Conservation (phyloP, 2,113 vertebrate genomes). For the Choloepus hoffmanni region DNA sequence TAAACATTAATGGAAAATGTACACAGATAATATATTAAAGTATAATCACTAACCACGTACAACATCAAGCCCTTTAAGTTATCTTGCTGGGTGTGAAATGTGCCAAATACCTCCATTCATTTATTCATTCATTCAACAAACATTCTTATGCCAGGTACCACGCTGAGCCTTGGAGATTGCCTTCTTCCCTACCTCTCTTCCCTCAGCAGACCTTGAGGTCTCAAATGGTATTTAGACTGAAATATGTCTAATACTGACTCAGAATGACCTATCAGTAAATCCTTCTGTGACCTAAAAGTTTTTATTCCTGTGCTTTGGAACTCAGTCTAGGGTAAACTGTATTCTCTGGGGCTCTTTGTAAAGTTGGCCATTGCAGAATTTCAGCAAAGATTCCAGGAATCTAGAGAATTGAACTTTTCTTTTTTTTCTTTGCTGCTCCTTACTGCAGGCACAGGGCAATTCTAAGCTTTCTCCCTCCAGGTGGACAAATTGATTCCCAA, state of each 20-base stretch:
- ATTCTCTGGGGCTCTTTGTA: neutral
- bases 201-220: neutral
- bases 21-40: neutral
- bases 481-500: slow-evolving; percentile 38
- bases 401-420: neutral
- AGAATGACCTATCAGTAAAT: neutral
- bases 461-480: slow-evolving; percentile 41
- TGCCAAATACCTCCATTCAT: neutral
- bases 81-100: neutral
- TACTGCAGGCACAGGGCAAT: neutral
- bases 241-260: neutral
- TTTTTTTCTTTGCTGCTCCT: neutral
- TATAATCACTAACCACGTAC: neutral
- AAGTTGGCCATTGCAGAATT: neutral
- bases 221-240: slow-evolving; percentile 8
- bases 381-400: slow-evolving; percentile 21
- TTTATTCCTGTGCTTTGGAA: slow-evolving; percentile 4
- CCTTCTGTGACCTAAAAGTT: neutral
- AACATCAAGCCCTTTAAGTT: neutral
- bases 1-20: neutral
- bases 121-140: neutral
- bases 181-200: neutral
- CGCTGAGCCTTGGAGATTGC: neutral
- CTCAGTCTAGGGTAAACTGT: neutral
- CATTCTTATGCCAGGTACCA: neutral